Evolutionary conservation across 2,797 vertebrate species (phyloP).

Genomic region (Tangara arthus): DNA sequence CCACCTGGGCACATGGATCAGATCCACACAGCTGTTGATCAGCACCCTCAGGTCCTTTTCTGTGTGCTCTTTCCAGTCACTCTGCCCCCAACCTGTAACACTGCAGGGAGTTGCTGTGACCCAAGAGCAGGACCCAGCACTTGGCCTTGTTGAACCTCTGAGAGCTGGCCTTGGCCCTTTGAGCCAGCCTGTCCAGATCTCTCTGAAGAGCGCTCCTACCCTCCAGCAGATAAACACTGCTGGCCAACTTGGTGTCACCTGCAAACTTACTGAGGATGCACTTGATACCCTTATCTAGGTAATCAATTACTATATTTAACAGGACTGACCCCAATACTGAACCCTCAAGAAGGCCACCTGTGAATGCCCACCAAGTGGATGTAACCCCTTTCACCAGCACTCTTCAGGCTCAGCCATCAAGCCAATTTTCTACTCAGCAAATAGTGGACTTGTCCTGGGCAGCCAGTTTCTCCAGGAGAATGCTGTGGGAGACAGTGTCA

Average conservation of each 20-base stretch:
- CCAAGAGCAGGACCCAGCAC: not conserved
- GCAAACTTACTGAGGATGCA: not conserved
- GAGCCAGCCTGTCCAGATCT: not conserved
- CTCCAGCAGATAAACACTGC: not conserved
- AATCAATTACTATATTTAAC: not conserved
- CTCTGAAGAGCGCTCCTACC: not conserved
- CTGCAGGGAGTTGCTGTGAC: not conserved
- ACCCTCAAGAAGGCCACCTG: not conserved
- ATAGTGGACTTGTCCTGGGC: not conserved
- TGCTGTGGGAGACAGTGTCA: not conserved
- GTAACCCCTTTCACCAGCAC: not conserved
- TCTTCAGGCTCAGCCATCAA: not conserved
- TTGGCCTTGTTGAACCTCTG: not conserved
- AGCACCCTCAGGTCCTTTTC: not conserved
- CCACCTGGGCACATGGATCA: rapidly evolving
- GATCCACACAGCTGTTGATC: rapidly evolving
- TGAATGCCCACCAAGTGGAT: not conserved
- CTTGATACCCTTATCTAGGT: no score
- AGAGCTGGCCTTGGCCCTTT: rapidly evolving
- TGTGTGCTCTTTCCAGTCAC: not conserved
- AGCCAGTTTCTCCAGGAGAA: not conserved
- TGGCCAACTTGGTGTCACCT: not conserved
- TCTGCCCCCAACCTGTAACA: not conserved
- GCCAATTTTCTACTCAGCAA: not conserved
- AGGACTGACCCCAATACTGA: not conserved